Percentiles rank a stretch among this genome's conserved stretches.
Conservation (phyloP, 1,140 invertebrate species). For the Pararge aegeria region DNA sequence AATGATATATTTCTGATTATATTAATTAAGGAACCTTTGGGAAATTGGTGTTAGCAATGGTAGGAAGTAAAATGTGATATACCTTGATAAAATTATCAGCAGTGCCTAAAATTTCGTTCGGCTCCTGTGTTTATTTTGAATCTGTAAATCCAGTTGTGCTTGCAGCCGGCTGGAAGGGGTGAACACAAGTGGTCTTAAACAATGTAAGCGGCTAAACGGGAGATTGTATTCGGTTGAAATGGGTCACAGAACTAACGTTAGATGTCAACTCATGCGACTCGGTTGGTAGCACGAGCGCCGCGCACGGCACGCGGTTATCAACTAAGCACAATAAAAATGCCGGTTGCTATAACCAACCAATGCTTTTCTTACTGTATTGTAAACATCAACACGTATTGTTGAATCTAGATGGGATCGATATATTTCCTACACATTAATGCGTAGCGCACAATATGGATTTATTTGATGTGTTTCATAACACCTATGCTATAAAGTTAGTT, state of each 20-base stretch:
- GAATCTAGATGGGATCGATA: constrained; percentile 34
- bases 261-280: constrained; percentile 24
- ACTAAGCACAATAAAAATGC: constrained; percentile 71
- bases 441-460: background rate
- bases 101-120: constrained; percentile 12
- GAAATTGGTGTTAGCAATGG: background rate
- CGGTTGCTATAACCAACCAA: constrained; percentile 45
- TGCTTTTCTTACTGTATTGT: constrained; percentile 49
- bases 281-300: constrained; percentile 42
- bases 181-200: constrained; percentile 4
- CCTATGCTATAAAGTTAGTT: too few relatives aligned
- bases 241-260: constrained; percentile 19
- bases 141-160: constrained; percentile 4
- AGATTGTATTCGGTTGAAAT: constrained; percentile 22
- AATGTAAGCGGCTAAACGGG: constrained; percentile 13
- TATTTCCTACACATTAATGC: background rate
- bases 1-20: too few relatives aligned
- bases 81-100: constrained; percentile 23
- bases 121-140: background rate
- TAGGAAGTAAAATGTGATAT: constrained; percentile 12
- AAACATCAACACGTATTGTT: constrained; percentile 45
- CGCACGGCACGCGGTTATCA: constrained; percentile 61
- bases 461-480: background rate
- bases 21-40: background rate
- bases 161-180: background rate